phyloP scores from a whole-genome alignment of 2,797 vertebrate species.

The Aphelocoma californica region DNA sequence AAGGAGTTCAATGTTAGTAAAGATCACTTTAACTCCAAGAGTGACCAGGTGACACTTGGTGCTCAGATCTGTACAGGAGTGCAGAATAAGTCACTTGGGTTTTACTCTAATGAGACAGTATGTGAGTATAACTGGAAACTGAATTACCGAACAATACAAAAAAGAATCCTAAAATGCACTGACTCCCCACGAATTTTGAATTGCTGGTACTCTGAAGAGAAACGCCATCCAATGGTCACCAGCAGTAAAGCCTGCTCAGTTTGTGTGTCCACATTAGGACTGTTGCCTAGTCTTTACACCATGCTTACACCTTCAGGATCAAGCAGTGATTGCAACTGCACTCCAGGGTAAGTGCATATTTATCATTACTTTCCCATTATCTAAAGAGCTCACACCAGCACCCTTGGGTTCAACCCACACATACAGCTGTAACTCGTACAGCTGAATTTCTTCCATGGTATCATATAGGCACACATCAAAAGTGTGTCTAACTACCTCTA shows the following conservation, averaged over 20 bases:
- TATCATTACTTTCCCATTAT: not conserved
- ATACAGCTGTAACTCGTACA: not conserved
- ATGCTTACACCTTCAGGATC: not conserved
- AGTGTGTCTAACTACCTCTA: not conserved
- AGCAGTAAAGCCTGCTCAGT: not conserved
- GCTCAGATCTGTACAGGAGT: not conserved
- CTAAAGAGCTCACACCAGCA: not conserved
- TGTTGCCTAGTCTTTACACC: not conserved
- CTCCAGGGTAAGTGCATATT: not conserved
- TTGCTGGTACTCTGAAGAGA: not conserved
- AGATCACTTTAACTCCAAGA: not conserved
- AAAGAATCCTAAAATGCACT: not conserved
- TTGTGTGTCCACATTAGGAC: not conserved
- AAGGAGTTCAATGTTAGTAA: not conserved
- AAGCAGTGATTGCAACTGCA: not conserved
- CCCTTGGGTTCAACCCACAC: not conserved
- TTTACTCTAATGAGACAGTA: not conserved
- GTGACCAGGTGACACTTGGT: not conserved
- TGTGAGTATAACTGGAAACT: not conserved
- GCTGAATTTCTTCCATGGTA: not conserved
- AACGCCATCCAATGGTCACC: not conserved
- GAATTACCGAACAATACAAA: not conserved
- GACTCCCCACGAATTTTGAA: not conserved
- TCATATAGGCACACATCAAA: not conserved
- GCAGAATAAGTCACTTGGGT: not conserved